Conservation (phyloP, 35 echinoderm and acorn worm species). For the Holothuria glaberrima region DNA sequence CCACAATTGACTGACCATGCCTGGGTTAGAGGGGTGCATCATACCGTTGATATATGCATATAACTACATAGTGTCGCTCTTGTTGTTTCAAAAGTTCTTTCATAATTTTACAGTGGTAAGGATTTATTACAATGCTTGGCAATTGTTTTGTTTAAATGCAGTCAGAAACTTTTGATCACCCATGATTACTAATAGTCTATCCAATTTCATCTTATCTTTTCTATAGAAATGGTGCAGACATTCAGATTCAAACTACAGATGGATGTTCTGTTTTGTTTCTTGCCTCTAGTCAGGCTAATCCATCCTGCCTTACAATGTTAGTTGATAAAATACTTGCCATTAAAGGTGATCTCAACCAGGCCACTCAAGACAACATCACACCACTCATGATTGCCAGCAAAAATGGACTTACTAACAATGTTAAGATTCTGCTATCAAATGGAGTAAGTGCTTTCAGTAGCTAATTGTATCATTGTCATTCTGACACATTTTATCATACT, state of each 20-base stretch:
- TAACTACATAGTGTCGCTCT: no score
- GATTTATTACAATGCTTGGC: no score
- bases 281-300: background rate
- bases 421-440: background rate
- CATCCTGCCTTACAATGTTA: background rate
- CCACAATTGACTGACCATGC: no score
- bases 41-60: no score
- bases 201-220: background rate
- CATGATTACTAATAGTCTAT: no score
- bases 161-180: no score
- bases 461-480: no score
- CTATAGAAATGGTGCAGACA: background rate
- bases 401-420: constrained; percentile 3
- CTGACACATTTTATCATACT: no score
- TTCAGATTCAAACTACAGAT: background rate
- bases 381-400: constrained; percentile 8
- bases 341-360: background rate
- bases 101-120: no score
- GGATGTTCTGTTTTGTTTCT: background rate
- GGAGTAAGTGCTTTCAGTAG: background rate
- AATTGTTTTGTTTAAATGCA: no score
- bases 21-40: no score
- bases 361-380: background rate
- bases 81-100: no score
- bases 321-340: background rate